Evolutionary conservation across 2,888 invertebrate species (phyloP).

Genomic region (Folsomia candida): DNA sequence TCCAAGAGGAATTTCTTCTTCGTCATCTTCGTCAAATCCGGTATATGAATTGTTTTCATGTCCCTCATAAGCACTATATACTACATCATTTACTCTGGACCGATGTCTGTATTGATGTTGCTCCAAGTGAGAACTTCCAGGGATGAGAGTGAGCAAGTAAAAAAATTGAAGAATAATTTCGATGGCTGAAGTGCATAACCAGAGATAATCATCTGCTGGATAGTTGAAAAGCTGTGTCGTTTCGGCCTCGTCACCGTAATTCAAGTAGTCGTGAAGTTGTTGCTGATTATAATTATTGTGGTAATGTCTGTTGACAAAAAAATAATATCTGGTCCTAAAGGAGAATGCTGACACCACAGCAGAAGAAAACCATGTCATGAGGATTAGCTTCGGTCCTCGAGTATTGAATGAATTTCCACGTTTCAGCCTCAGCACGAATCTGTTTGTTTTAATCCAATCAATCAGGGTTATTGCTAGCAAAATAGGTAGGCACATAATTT

Average conservation of each 20-base stretch:
- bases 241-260: too few relatives aligned
- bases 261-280: not conserved
- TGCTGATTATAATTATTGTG: not conserved
- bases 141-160: conserved; percentile 71
- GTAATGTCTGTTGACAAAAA: not conserved
- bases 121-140: conserved; percentile 56
- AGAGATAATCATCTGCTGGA: conserved; percentile 24
- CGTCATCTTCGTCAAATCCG: conserved; percentile 62
- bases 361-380: conserved; percentile 68
- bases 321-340: conserved; percentile 61
- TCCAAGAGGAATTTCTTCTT: conserved; percentile 70
- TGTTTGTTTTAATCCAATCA: too few relatives aligned
- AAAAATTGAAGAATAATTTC: conserved; percentile 60
- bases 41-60: conserved; percentile 58
- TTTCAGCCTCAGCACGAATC: conserved; percentile 69
- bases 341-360: conserved; percentile 68
- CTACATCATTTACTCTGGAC: conserved; percentile 28
- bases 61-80: conserved; percentile 44
- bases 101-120: conserved; percentile 43
- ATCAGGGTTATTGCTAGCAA: too few relatives aligned
- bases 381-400: conserved; percentile 69
- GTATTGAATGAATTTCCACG: conserved; percentile 60
- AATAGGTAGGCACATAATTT: too few relatives aligned
- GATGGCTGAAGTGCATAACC: conserved; percentile 45
- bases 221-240: not conserved